A percentile compares a stretch with the other conserved stretches of the same genome.
Evolutionary conservation across 2,797 vertebrate genomes (phyloP).

Genomic region (Odontamblyopus lacepedii): DNA sequence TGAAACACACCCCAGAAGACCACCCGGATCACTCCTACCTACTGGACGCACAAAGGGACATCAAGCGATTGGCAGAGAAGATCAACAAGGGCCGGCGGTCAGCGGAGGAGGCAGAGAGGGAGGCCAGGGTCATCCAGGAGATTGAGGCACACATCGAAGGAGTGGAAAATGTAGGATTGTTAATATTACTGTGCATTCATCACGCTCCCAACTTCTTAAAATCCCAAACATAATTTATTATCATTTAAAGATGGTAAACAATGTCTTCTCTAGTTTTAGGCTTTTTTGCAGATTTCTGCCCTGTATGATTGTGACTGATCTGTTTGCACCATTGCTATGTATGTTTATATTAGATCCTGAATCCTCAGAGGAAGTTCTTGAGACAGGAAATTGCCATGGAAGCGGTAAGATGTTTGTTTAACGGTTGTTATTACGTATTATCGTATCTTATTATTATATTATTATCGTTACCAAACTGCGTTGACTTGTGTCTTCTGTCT

Average conservation of each 20-base stretch:
- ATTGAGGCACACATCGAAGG: constrained; percentile 98
- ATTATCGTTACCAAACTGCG: background rate
- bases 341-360: constrained; percentile 84
- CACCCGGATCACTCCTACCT: constrained; percentile 90
- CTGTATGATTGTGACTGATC: background rate
- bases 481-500: constrained; percentile 6
- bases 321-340: constrained; percentile 9
- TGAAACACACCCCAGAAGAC: constrained; percentile 95
- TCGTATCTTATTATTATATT: too few species aligned
- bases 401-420: constrained; percentile 81
- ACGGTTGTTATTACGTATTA: background rate
- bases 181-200: background rate
- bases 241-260: background rate
- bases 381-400: constrained; percentile 98
- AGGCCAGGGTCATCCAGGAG: constrained; percentile 94
- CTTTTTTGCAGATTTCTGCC: background rate
- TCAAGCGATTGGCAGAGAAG: constrained; percentile 93
- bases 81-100: constrained; percentile 96
- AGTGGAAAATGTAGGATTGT: constrained; percentile 87
- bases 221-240: background rate
- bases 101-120: constrained; percentile 92
- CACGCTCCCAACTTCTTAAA: background rate
- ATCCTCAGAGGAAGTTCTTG: constrained; percentile 92
- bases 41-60: constrained; percentile 91
- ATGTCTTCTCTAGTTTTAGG: background rate